Evolutionary conservation across 1,140 invertebrate genomes (phyloP).

Genomic region (Sogatella furcifera): DNA sequence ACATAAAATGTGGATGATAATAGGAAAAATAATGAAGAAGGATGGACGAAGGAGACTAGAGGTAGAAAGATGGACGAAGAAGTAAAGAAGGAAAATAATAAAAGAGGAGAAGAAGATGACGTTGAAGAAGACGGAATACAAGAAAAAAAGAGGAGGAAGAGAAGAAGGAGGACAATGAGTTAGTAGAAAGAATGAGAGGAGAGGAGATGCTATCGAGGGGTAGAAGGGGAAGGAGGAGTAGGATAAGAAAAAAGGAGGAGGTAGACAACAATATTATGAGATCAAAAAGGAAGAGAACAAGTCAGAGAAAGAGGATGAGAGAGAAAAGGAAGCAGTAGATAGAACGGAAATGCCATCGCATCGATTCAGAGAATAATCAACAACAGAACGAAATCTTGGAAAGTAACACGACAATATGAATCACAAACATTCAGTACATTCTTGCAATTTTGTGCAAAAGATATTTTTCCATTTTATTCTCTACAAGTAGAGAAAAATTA

Average conservation of each 20-base stretch:
- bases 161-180: neutral
- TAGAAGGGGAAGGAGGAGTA: neutral
- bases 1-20: neutral
- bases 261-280: neutral
- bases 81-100: neutral
- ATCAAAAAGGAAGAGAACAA: neutral
- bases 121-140: neutral
- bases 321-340: conserved; percentile 1
- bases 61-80: neutral
- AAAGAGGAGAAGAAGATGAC: neutral
- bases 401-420: neutral
- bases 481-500: no score
- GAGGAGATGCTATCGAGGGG: neutral
- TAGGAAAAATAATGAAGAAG: neutral
- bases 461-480: no score
- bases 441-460: no score
- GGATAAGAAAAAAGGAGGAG: neutral
- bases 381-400: no score
- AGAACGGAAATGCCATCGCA: neutral
- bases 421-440: neutral
- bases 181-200: neutral
- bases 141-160: conserved; percentile 6
- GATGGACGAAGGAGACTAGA: no score
- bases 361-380: neutral
- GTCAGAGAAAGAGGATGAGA: neutral